Conservation (phyloP, 2,888 invertebrate genomes). For the Eueremaeus valkanovi region DNA sequence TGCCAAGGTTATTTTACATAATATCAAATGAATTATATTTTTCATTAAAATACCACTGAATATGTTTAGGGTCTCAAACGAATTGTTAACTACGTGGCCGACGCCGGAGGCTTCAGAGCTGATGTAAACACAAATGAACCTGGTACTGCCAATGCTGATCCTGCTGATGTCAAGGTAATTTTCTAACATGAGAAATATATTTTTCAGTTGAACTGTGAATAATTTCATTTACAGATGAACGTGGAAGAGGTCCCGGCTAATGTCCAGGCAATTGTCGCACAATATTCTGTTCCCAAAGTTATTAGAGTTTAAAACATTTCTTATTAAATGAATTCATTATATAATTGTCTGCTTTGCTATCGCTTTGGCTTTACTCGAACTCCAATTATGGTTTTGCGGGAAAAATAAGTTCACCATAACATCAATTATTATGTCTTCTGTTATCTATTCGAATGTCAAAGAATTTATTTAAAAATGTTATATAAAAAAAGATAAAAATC, state of each 20-base stretch:
- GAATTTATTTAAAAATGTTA: too few relatives aligned
- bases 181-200: not conserved
- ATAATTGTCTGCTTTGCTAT: too few relatives aligned
- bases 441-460: too few relatives aligned
- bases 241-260: not conserved
- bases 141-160: slow-evolving; percentile 16
- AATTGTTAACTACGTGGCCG: slow-evolving; percentile 11
- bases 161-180: slow-evolving; percentile 25
- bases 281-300: slow-evolving; percentile 1
- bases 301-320: too few relatives aligned
- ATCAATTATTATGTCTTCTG: too few relatives aligned
- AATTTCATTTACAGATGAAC: not conserved
- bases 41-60: not conserved
- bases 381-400: too few relatives aligned
- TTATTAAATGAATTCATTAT: too few relatives aligned
- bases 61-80: not conserved
- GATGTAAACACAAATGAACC: slow-evolving; percentile 10
- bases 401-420: too few relatives aligned
- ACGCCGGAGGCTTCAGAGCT: slow-evolving; percentile 15
- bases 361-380: too few relatives aligned
- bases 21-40: not conserved
- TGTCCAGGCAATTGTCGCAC: not conserved
- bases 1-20: slow-evolving; percentile 24
- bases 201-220: not conserved
- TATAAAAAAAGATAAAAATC: too few relatives aligned